phyloP scores from a whole-genome alignment of 2,797 vertebrate species.

The Poeciliopsis turneri region DNA sequence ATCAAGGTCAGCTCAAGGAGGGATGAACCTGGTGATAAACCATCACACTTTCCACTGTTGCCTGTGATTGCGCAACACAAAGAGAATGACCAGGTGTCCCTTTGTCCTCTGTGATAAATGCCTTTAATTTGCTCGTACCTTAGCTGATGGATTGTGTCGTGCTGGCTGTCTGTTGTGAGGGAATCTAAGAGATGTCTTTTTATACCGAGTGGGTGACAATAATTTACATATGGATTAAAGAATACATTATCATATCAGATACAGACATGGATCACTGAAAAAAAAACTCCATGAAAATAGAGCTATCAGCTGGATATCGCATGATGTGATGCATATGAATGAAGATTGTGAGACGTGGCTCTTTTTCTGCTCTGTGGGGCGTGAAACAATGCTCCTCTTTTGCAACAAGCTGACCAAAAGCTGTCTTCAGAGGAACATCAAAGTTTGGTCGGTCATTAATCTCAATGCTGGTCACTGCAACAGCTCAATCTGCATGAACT shows the following conservation, averaged over 20 bases:
- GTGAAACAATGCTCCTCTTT: constrained; percentile 4
- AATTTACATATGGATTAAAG: constrained; percentile 71
- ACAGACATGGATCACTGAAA: constrained; percentile 43
- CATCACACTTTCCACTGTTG: constrained; percentile 23
- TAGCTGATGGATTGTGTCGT: constrained; percentile 57
- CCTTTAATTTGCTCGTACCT: constrained; percentile 59
- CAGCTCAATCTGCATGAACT: constrained; percentile 45
- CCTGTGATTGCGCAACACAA: constrained; percentile 48
- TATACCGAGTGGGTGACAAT: constrained; percentile 39
- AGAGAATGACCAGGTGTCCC: constrained; percentile 54
- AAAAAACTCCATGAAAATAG: constrained; percentile 51
- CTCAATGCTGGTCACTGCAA: constrained; percentile 48
- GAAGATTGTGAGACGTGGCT: constrained; percentile 21
- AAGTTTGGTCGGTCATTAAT: constrained; percentile 64
- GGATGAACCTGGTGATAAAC: constrained; percentile 60
- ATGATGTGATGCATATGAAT: constrained; percentile 47
- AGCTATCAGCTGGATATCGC: constrained; percentile 50
- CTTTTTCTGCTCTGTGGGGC: constrained; percentile 15
- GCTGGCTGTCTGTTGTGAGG: constrained; percentile 20
- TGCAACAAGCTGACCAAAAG: constrained; percentile 23
- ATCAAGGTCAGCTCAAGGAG: constrained; percentile 51
- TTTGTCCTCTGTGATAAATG: constrained; percentile 74
- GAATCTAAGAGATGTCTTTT: constrained; percentile 44
- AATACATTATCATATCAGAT: constrained; percentile 68
- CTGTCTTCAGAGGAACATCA: constrained; percentile 60